Base-by-base conservation (phyloP, 2,888 invertebrate genomes). In the Andrena minutula region DNA sequence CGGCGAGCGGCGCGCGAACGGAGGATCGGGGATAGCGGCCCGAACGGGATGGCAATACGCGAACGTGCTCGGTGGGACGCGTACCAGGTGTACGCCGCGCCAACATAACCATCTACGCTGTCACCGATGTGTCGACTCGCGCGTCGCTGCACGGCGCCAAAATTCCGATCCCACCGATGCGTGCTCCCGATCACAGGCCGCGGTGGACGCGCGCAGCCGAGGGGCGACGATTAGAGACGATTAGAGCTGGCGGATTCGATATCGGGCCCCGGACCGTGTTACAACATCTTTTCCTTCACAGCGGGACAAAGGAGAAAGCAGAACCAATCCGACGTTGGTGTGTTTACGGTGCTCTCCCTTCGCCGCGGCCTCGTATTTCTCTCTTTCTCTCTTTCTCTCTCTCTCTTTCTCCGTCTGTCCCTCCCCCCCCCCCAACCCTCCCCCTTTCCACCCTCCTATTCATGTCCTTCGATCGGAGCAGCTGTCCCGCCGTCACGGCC, bases 141-240 rank as follows among this genome's bases (percentile, higher is more conserved):
- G 90, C 89, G 87, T 91, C 89, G 75, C 75, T 76, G 65, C 70
- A 88, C 89, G 91, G 90, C 91, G 90, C 91, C 89, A 90, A 92
- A 92, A 91, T 89, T 82, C 82, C 79, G 81, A 84, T 78, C 75
- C 74, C 64, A 72, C 74, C 75, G 65, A 70, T 47, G 60, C 47
- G 61, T 56, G 56, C 41, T 70, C 51, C 65, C 30, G 47, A 73
- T 26, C 12, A 56, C 10, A 56, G 10, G 30, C 51, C 74, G 32
- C 12, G 53, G 30, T 32, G 26, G 12, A 58, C 58, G 69, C 41
- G 66, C 51, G 58, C 82, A 28, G 23, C 56, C 23, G 26, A 56
- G 56, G 23, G 4, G 23, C 56, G 5, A 32, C 23, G 8, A 70
- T 58, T 41, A 53, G 65, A 56, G 72, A 71, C 61, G 64, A 30